phyloP scores from a whole-genome alignment of 1,140 invertebrate species.

The Scaptomyza pallida region DNA sequence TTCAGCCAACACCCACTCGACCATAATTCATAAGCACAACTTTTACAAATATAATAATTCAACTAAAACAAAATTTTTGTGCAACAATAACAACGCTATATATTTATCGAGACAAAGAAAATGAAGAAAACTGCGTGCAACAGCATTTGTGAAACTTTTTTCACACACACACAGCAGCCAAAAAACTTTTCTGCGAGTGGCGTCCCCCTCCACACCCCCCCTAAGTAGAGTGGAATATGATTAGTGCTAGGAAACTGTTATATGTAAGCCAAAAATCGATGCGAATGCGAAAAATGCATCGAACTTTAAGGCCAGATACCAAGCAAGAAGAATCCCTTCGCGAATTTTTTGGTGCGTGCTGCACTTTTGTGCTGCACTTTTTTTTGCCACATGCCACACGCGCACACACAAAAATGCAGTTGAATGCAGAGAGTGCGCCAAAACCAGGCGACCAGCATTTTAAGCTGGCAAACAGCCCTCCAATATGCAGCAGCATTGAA shows the following conservation, averaged over 20 bases:
- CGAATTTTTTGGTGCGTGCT: constrained; percentile 52
- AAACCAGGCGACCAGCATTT: constrained; percentile 69
- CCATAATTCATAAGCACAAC: constrained; percentile 77
- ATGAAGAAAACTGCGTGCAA: constrained; percentile 40
- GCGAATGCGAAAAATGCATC: constrained; percentile 3
- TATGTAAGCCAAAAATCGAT: constrained; percentile 55
- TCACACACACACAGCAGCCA: constrained; percentile 9
- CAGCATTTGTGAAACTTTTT: constrained; percentile 31
- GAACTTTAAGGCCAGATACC: constrained; percentile 17
- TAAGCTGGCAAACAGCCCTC: constrained; percentile 18
- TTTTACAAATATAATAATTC: constrained; percentile 78
- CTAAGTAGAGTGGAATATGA: not conserved
- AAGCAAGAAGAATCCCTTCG: not conserved
- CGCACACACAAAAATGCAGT: constrained; percentile 73
- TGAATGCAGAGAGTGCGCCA: constrained; percentile 69
- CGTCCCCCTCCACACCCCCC: not conserved
- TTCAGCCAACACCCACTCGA: constrained; percentile 18
- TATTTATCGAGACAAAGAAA: too few relatives aligned
- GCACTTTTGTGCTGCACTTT: constrained; percentile 45
- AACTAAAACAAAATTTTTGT: constrained; percentile 55
- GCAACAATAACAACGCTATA: constrained; percentile 14
- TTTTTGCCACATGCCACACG: constrained; percentile 31
- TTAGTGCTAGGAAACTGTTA: not conserved
- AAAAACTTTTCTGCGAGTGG: constrained; percentile 1
- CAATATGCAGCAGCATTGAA: constrained; percentile 38